These are phyloP conservation scores for Chiloscyllium plagiosum DNA, from an alignment of 2,113 vertebrate genomes.

Conservation along the genomic window DNA sequence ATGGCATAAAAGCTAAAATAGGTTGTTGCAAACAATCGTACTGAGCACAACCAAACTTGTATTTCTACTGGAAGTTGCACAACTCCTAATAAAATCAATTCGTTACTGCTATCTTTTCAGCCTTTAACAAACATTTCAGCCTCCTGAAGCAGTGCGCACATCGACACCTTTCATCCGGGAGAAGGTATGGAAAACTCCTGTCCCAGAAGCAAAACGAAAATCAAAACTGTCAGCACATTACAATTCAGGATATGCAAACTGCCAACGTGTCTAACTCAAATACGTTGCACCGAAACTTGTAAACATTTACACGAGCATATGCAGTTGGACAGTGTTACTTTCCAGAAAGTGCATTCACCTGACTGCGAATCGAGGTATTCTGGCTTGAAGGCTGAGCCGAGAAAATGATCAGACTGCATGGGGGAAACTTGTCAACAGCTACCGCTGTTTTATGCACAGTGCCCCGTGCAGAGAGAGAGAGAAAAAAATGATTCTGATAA, in stretches of 20 bases:
- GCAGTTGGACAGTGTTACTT: background rate
- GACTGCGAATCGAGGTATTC: background rate
- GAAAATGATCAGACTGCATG: background rate
- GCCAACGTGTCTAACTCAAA: background rate
- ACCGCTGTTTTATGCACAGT: background rate
- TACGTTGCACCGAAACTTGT: background rate
- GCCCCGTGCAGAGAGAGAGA: background rate
- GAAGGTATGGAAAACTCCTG: background rate
- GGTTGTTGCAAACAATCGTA: background rate
- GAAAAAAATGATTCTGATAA: background rate
- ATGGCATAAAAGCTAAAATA: background rate
- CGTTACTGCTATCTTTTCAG: background rate
- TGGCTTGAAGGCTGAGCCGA: background rate
- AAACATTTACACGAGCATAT: background rate
- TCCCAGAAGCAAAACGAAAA: background rate
- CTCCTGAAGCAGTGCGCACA: background rate
- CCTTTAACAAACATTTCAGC: background rate
- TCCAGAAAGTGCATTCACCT: background rate
- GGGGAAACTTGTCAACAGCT: background rate
- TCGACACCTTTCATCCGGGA: background rate
- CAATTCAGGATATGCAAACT: background rate
- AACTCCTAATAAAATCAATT: background rate
- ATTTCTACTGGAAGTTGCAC: background rate
- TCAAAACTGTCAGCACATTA: background rate
- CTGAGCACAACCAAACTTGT: background rate